Base-by-base conservation (phyloP, 2,888 invertebrate species). In the Drosophila antonietae region DNA sequence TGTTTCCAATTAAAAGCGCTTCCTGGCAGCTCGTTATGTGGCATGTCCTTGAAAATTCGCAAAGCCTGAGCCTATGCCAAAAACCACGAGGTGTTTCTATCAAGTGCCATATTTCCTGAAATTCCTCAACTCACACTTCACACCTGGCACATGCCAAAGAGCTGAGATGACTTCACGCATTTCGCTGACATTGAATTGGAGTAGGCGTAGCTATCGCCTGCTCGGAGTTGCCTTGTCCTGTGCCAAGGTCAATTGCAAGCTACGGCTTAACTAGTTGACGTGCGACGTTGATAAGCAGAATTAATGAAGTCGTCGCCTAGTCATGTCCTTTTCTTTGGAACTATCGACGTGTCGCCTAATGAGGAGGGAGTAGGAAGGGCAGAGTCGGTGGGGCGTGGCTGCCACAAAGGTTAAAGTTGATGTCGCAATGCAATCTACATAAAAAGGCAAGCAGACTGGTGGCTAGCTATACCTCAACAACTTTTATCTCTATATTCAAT, bases 81-180 rank as follows among this genome's bases (percentile, higher is more conserved):
- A 44, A 18, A 12, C 41, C 28, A 3, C n/a, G 7, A 53, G 55
- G 47, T 52, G 49, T 44, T 63, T 47, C 63, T 68, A 65, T 63
- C 83, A 80, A 73, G 51, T 68, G 73, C n/a, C 80, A 66, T 65
- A 73, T 76, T 83, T 80, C 77, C 80, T 39, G 52, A 14, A 51
- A 53, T 0, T 37, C 49, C 15, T 2, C 37, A 6, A 1, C 37
- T 39, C 15, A 15, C n/a, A n/a, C 0, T 18, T 18, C 18, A 8
- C 20, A 4, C 1, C 14, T n/a, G 15, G 14, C 20, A 12, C 18
- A 10, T 23, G 14, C 47, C 20, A 28, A 28, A 23, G 10, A 18
- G 14, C 28, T 31, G 31, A 71, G 85, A 89, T 84, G 84, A 84
- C 88, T 88, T 82, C 88, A 89, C 86, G 85, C 89, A 72, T 75